Base-by-base conservation (phyloP, 2,888 invertebrate species). In the Penaeus monodon region DNA sequence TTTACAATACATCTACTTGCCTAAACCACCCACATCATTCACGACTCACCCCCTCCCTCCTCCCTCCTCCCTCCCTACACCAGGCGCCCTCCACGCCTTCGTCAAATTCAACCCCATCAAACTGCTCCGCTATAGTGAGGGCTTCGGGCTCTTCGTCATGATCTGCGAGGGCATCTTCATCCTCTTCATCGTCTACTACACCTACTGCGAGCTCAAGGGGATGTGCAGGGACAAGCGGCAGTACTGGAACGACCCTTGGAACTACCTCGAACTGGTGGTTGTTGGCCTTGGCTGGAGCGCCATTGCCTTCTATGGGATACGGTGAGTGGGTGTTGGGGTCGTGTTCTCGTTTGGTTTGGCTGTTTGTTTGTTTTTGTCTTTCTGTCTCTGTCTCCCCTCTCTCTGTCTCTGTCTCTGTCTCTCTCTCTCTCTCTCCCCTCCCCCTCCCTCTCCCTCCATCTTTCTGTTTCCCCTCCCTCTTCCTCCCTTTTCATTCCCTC, bases 131-230 rank as follows among this genome's bases (percentile, higher is more conserved):
- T 73, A 89, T 33, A 44, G 24, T 27, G 74, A 77, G 57, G 85
- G 85, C 49, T 85, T 85, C 70, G 93, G 92, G 1, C 91, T 92
- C 27, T 91, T 93, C 65, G 92, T 93, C 44, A 90, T 93, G 29
- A 89, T 93, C 81, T 92, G 92, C 86, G 93, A 93, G 90, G 91
- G 92, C n/a, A 90, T 92, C 65, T 93, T 92, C 91, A 91, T 92
- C 29, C 89, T 91, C 81, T 93, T 92, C 91, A 92, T 92, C 12
- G 81, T 93, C 44, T 92, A 91, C 90, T 93, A 93, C 90, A 91
- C 92, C 44, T 81, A 81, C 44, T 24, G 81, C 14, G 81, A 81
- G 44, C 27, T 81, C 14, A 81, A 68, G 66, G 68, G 33, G 6
- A 81, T 81, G 66, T 68, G 66, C 27, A 17, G 66, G 44, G 68